Base-by-base conservation (phyloP, 2,888 invertebrate species). In the Ischnura elegans region DNA sequence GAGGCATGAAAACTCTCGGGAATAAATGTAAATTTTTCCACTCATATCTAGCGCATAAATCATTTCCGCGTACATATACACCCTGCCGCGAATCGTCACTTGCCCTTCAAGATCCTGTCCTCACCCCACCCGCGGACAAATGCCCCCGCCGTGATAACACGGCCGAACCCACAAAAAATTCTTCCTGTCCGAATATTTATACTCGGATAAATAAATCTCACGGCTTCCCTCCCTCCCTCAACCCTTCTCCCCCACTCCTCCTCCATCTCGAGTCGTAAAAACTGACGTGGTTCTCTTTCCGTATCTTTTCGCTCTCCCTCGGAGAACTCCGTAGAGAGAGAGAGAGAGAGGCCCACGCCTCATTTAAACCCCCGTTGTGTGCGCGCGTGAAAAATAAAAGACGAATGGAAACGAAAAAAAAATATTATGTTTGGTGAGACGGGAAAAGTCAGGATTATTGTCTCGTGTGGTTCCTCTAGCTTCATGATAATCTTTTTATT, bases 121-220 rank as follows among this genome's bases (percentile, higher is more conserved):
- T 90, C 90, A 90, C 90, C 61, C 90, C 90, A 66, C 90, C 90
- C 90, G 55, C 43, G 61, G 90, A 90, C 90, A 90, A 90, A 90
- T 90, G 43, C 90, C 61, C 90, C 90, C 90, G 90, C 90, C 43
- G 90, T 61, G 90, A 90, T 90, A 90, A 90, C 90, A 90, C 90
- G 90, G 90, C 61, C 90, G 43, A 90, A 61, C 90, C 90, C 90
- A 90, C 43, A 90, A 90, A 90, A 61, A 90, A 90, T 90, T 46
- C 86, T 90, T 90, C 61, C 61, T 45, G 43, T 43, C 90, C 61
- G 90, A 66, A 43, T 90, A 76, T 90, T 90, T 90, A 61, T 43
- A 61, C 61, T 43, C 90, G 61, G 55, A 90, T 90, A 90, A 90
- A 90, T 90, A 90, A 90, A 90, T 55, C 61, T 90, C 61, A 90